A percentile compares a stretch with the other conserved stretches of the same genome.
Evolutionary conservation across 1,140 invertebrate species (phyloP).

Genomic region (Delia radicum): DNA sequence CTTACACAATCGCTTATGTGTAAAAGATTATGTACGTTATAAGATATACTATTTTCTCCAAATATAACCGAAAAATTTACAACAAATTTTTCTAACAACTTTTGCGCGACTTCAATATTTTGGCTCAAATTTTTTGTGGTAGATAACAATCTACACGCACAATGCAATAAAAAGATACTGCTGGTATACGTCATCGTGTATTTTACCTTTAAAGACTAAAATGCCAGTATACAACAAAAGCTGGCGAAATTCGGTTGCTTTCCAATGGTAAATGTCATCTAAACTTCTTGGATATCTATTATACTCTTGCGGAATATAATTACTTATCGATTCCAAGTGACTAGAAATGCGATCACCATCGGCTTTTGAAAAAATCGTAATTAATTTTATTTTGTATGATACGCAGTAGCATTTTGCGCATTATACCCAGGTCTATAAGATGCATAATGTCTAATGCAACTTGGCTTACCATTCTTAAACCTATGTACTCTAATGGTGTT

Average conservation of each 20-base stretch:
- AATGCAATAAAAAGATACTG: too few relatives aligned
- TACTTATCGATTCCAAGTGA: background rate
- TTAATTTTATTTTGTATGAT: slow-evolving; percentile 8
- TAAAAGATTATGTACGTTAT: background rate
- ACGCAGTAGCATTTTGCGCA: slow-evolving; percentile 16
- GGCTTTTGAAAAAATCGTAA: slow-evolving; percentile 27
- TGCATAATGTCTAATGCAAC: slow-evolving; percentile 17
- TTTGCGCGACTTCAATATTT: slow-evolving; percentile 6
- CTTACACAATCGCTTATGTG: background rate
- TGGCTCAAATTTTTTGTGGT: slow-evolving; percentile 6
- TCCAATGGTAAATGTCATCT: slow-evolving; percentile 53
- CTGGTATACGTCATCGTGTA: background rate
- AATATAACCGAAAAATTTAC: background rate
- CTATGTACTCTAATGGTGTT: background rate
- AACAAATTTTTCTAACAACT: background rate
- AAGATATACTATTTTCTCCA: background rate
- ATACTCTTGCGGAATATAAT: slow-evolving; percentile 9
- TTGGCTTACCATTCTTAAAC: slow-evolving; percentile 22
- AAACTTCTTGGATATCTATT: slow-evolving; percentile 46
- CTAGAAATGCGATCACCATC: slow-evolving; percentile 2
- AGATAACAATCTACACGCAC: background rate
- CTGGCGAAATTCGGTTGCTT: slow-evolving; percentile 57
- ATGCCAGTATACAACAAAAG: slow-evolving; percentile 58
- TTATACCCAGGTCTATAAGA: slow-evolving; percentile 16
- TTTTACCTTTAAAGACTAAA: slow-evolving; percentile 44